These are phyloP conservation scores for Meta bourneti DNA, from an alignment of 2,888 invertebrate genomes.

Conservation along the genomic window DNA sequence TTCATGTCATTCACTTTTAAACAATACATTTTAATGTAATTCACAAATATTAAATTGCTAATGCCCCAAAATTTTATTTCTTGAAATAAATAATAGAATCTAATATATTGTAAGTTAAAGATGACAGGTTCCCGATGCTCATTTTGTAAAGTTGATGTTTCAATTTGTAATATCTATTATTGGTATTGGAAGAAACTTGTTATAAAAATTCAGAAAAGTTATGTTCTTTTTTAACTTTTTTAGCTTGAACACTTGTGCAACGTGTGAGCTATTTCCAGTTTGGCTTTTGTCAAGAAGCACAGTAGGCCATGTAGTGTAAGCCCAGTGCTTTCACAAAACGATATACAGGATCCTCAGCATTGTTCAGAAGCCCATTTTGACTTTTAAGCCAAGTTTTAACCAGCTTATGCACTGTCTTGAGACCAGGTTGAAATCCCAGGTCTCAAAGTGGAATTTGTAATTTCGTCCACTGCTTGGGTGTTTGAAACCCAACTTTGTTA, in stretches of 20 bases:
- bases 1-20: no score
- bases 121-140: neutral
- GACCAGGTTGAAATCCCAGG: slow-evolving; percentile 59
- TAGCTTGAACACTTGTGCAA: slow-evolving; percentile 68
- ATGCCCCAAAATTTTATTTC: neutral
- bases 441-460: slow-evolving; percentile 46
- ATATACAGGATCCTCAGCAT: slow-evolving; percentile 51
- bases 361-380: slow-evolving; percentile 40
- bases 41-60: no score
- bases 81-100: neutral
- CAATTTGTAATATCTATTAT: neutral
- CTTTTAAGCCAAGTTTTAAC: slow-evolving; percentile 57
- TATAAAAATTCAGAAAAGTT: slow-evolving; percentile 63
- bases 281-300: slow-evolving; percentile 74
- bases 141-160: neutral
- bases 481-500: slow-evolving; percentile 46
- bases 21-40: no score
- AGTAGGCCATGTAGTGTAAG: slow-evolving; percentile 70
- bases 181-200: slow-evolving; percentile 59
- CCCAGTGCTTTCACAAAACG: slow-evolving; percentile 66
- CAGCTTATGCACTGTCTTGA: slow-evolving; percentile 22
- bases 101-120: neutral
- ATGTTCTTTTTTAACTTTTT: slow-evolving; percentile 75
- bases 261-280: slow-evolving; percentile 72
- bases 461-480: slow-evolving; percentile 56